Evolutionary conservation across 2,113 vertebrate species (phyloP).

Genomic region (Heloderma charlesbogerti): DNA sequence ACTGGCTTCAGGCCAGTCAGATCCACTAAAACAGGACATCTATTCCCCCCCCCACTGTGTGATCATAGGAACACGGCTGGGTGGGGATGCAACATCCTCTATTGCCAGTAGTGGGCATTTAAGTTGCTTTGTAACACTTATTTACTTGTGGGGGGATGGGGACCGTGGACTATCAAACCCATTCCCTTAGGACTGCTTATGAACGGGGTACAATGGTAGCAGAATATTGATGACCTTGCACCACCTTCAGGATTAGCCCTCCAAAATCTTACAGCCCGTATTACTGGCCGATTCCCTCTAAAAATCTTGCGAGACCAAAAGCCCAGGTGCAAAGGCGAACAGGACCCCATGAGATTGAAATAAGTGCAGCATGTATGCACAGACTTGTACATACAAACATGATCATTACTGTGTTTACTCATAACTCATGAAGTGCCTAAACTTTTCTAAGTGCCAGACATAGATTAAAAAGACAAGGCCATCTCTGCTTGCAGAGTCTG

Average conservation of each 20-base stretch:
- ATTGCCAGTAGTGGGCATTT: not conserved
- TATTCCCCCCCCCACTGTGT: not conserved
- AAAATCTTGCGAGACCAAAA: not conserved
- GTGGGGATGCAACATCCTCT: not conserved
- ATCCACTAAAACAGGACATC: slow-evolving; percentile 11
- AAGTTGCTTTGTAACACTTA: not conserved
- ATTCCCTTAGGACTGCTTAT: not conserved
- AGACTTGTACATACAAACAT: not conserved
- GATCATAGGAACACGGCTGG: not conserved
- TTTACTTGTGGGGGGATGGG: not conserved
- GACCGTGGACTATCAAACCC: not conserved
- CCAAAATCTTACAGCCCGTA: not conserved
- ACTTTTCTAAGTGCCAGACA: not conserved
- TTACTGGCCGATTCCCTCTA: not conserved
- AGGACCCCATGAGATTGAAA: not conserved
- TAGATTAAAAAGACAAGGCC: not conserved
- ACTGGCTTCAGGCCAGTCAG: slow-evolving; percentile 17
- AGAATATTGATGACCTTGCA: not conserved
- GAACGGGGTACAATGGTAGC: not conserved
- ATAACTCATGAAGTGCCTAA: not conserved
- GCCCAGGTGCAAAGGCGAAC: not conserved
- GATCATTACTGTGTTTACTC: not conserved
- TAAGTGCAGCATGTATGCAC: not conserved
- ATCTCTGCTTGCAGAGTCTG: not conserved
- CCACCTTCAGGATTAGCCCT: not conserved